Percentiles rank a stretch among this genome's conserved stretches.
Evolutionary conservation across 2,113 vertebrate species (phyloP).

Genomic region (Pseudorhombus dupliciocellatus): DNA sequence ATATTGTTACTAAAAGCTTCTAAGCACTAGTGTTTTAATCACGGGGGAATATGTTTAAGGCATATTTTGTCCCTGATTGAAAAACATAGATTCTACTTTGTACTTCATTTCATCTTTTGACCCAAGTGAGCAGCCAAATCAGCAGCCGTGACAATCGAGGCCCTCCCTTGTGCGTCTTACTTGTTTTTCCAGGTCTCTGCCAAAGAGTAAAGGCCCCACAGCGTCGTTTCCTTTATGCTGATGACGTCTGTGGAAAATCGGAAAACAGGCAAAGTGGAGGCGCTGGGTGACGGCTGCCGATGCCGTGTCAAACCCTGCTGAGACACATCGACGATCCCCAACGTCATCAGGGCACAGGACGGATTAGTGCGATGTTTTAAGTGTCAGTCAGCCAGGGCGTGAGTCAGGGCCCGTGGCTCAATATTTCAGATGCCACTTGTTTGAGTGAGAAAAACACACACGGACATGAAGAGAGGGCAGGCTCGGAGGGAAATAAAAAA

Average conservation of each 20-base stretch:
- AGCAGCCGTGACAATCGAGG: constrained; percentile 16
- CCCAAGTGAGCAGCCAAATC: constrained; percentile 25
- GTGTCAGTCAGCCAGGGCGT: constrained; percentile 17
- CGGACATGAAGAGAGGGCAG: constrained; percentile 28
- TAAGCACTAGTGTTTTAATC: not conserved
- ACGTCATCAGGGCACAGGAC: not conserved
- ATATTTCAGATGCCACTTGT: constrained; percentile 50
- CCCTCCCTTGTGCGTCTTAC: constrained; percentile 41
- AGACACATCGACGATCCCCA: not conserved
- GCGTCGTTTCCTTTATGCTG: constrained; percentile 68
- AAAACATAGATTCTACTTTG: not conserved
- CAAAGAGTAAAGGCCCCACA: constrained; percentile 63
- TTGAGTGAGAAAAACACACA: constrained; percentile 29
- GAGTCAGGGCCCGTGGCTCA: constrained; percentile 18
- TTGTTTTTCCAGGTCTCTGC: constrained; percentile 63
- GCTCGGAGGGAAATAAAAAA: constrained; percentile 30
- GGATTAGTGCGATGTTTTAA: constrained; percentile 14
- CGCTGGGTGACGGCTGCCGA: constrained; percentile 40
- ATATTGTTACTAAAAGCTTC: not conserved
- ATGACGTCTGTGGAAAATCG: constrained; percentile 72
- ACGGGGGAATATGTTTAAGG: not conserved
- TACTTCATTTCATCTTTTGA: not conserved
- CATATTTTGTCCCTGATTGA: not conserved
- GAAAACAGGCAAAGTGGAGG: constrained; percentile 52
- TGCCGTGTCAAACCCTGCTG: constrained; percentile 58